phyloP scores from a whole-genome alignment of 2,797 vertebrate species.

The Rhabdophis nuchalis region DNA sequence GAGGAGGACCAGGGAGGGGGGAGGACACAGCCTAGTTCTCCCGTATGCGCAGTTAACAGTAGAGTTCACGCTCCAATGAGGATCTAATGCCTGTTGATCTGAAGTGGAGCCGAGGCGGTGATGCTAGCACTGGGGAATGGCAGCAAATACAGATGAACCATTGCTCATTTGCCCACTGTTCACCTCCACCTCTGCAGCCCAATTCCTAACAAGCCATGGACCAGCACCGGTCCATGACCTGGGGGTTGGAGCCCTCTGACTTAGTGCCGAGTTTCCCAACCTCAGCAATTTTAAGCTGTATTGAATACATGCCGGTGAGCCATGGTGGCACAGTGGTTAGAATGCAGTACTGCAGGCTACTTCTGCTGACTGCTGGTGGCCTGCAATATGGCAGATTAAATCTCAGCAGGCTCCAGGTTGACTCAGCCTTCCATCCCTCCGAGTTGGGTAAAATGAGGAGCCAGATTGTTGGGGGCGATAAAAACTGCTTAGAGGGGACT shows the following conservation, averaged over 20 bases:
- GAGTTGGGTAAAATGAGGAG: no score
- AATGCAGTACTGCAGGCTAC: no score
- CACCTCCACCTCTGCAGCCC: neutral
- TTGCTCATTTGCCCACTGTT: fast-evolving
- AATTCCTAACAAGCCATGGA: neutral
- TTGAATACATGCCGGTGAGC: neutral
- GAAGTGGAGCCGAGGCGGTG: neutral
- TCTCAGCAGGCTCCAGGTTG: no score
- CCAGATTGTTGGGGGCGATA: no score
- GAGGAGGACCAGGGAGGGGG: neutral
- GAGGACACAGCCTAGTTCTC: neutral
- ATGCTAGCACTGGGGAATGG: neutral
- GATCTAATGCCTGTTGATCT: neutral
- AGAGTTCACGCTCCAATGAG: neutral
- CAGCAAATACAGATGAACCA: neutral
- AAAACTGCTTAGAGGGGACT: no score
- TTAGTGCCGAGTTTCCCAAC: neutral
- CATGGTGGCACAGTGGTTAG: no score
- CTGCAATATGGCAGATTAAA: no score
- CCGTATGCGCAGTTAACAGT: neutral
- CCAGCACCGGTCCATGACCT: neutral
- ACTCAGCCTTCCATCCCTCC: no score
- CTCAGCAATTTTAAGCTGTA: neutral
- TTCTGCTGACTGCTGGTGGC: no score
- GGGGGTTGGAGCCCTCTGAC: neutral